These are phyloP conservation scores for Polylopha cassiicola DNA, from an alignment of 2,888 invertebrate species.

Conservation along the genomic window DNA sequence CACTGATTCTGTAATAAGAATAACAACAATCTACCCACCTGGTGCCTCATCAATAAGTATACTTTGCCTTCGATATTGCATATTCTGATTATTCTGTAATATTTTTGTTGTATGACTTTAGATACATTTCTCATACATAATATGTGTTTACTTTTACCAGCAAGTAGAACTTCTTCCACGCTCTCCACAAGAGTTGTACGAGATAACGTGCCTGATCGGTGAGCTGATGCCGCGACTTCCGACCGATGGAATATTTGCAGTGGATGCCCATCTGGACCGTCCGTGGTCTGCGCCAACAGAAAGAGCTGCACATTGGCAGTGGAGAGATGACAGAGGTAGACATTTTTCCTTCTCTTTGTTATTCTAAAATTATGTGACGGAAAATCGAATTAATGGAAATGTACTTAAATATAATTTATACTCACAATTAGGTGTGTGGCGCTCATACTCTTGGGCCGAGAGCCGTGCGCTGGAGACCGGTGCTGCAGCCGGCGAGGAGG, in stretches of 20 bases:
- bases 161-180: constrained; percentile 92
- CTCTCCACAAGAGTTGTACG: constrained; percentile 96
- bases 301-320: constrained; percentile 96
- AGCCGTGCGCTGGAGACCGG: constrained; percentile 97
- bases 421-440: constrained; percentile 83
- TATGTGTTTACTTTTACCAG: constrained; percentile 32
- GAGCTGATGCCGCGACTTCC: constrained; percentile 98
- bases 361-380: too few species aligned
- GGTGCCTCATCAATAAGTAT: too few species aligned
- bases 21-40: too few species aligned
- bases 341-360: constrained; percentile 5
- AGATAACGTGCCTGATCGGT: constrained; percentile 97
- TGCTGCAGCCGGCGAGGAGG: constrained; percentile 95
- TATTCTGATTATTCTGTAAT: too few species aligned
- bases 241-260: constrained; percentile 95
- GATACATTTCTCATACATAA: not conserved
- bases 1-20: constrained; percentile 2
- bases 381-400: too few species aligned
- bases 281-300: constrained; percentile 86
- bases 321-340: constrained; percentile 94
- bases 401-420: too few species aligned
- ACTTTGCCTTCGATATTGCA: too few species aligned
- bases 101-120: not conserved
- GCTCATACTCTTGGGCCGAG: constrained; percentile 95
- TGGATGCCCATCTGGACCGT: constrained; percentile 91